Percentiles rank a stretch among this genome's conserved stretches.
Evolutionary conservation across 2,113 vertebrate species (phyloP).

Genomic region (Brienomyrus longianalis): DNA sequence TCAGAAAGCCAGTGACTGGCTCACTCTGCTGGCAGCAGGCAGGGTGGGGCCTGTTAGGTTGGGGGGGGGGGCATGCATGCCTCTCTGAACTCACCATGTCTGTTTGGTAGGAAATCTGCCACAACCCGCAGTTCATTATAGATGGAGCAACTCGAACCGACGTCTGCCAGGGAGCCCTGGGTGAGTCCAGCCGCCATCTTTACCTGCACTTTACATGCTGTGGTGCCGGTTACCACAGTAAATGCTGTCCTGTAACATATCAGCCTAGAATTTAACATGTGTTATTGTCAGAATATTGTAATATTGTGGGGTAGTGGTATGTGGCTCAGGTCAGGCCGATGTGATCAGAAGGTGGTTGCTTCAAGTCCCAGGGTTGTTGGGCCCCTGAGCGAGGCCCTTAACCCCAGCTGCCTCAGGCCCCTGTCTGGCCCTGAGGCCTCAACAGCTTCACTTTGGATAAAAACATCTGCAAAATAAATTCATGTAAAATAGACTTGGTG

Average conservation of each 20-base stretch:
- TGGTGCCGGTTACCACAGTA: neutral
- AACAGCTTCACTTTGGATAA: neutral
- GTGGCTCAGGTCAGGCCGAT: neutral
- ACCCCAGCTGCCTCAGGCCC: neutral
- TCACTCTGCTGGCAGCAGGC: neutral
- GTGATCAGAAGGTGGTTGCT: neutral
- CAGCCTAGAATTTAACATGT: neutral
- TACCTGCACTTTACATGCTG: conserved; percentile 29
- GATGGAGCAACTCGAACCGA: conserved; percentile 36
- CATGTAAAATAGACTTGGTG: neutral
- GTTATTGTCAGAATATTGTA: neutral
- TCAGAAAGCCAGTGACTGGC: neutral
- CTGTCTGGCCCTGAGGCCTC: neutral
- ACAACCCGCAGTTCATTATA: conserved; percentile 28
- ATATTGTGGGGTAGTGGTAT: neutral
- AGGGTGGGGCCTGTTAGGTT: neutral
- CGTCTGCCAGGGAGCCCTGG: conserved; percentile 41
- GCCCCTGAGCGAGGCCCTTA: neutral
- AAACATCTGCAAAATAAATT: neutral
- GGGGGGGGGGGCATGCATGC: neutral
- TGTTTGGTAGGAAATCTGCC: conserved; percentile 40
- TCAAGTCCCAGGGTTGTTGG: neutral
- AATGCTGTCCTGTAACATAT: neutral
- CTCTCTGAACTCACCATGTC: conserved; percentile 47
- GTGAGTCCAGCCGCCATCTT: conserved; percentile 45